These are phyloP conservation scores for Iguana delicatissima DNA, from an alignment of 2,797 vertebrate species.

Conservation along the genomic window DNA sequence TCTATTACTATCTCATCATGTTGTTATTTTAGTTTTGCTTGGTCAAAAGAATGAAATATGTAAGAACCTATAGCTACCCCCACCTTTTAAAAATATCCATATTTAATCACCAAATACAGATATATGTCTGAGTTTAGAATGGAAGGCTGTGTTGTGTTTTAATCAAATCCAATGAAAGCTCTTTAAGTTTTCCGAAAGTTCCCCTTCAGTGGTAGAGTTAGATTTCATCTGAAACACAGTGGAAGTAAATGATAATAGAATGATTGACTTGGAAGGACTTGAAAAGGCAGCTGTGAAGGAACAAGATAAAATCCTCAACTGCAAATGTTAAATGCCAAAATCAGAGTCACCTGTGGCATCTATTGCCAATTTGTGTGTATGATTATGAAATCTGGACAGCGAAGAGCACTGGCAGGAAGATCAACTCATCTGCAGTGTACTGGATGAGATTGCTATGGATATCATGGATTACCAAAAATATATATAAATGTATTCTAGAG, in stretches of 20 bases:
- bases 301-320: too few species aligned
- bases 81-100: neutral
- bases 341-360: too few species aligned
- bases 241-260: neutral
- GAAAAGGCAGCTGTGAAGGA: too few species aligned
- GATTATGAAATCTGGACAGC: too few species aligned
- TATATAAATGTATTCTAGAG: too few species aligned
- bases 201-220: neutral
- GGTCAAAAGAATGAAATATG: neutral
- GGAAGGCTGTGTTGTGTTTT: conserved; percentile 11
- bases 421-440: too few species aligned
- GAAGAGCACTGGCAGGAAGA: too few species aligned
- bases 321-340: too few species aligned
- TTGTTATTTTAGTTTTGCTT: conserved; percentile 12
- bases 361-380: too few species aligned
- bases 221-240: neutral
- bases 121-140: conserved; percentile 8
- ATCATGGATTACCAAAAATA: too few species aligned
- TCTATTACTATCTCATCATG: conserved; percentile 23
- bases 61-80: neutral
- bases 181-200: conserved; percentile 14
- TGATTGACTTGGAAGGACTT: neutral
- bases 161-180: neutral
- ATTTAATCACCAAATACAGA: conserved; percentile 16
- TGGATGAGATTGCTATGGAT: too few species aligned